Conservation (phyloP, 2,113 vertebrate species). For the Hemiscyllium ocellatum region DNA sequence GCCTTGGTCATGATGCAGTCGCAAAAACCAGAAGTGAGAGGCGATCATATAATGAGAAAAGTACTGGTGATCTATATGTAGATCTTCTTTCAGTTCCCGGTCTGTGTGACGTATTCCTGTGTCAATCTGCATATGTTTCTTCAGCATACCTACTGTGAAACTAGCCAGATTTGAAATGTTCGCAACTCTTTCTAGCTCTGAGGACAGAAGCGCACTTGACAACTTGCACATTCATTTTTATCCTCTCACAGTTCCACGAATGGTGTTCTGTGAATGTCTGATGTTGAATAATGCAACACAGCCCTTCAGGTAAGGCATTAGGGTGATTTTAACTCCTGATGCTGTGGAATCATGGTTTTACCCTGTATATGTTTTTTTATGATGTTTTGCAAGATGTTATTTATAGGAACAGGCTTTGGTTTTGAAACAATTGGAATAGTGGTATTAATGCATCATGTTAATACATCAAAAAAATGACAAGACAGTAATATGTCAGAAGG, state of each 20-base stretch:
- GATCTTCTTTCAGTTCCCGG: background rate
- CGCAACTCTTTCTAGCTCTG: background rate
- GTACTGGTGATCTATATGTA: background rate
- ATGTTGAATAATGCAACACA: background rate
- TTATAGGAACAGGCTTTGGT: background rate
- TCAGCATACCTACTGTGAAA: background rate
- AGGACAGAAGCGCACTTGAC: background rate
- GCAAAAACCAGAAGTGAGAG: background rate
- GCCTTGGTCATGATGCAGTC: background rate
- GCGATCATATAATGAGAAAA: background rate
- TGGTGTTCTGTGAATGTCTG: background rate
- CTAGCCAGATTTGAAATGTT: background rate
- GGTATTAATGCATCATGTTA: no score
- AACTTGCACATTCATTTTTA: background rate
- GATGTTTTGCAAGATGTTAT: background rate
- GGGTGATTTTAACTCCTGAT: background rate
- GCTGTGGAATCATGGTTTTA: background rate
- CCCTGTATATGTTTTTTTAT: background rate
- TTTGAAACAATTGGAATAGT: background rate
- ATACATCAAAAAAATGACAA: background rate
- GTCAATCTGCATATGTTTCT: background rate
- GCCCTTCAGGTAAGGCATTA: background rate
- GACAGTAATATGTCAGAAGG: background rate
- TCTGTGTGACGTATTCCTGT: background rate
- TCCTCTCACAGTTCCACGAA: background rate